Conservation (phyloP, 2,113 vertebrate genomes). For the Noctilio leporinus region DNA sequence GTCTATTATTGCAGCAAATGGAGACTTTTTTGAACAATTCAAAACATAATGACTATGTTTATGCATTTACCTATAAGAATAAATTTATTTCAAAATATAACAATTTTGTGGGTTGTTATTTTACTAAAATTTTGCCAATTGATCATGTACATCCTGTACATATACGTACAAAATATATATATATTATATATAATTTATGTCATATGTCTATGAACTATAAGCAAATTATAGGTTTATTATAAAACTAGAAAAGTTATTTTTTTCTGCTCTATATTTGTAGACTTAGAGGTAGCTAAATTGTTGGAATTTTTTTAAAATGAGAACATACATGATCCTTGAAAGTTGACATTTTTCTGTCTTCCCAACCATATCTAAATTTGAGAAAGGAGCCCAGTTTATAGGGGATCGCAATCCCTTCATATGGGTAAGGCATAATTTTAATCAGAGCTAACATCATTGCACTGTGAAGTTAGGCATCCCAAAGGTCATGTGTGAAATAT, state of each 20-base stretch:
- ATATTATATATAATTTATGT: background rate
- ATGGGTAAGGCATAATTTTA: background rate
- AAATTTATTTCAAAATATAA: too few relatives aligned
- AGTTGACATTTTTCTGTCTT: background rate
- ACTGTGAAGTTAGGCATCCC: fast-evolving
- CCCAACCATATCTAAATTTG: background rate
- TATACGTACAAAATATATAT: too few relatives aligned
- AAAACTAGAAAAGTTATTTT: background rate
- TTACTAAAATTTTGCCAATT: too few relatives aligned
- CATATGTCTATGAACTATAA: background rate
- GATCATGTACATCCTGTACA: too few relatives aligned
- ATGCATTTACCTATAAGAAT: too few relatives aligned
- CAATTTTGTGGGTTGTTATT: too few relatives aligned
- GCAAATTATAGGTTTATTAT: background rate
- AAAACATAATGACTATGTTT: too few relatives aligned
- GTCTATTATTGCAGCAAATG: too few relatives aligned
- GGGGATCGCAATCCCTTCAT: background rate
- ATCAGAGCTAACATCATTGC: background rate
- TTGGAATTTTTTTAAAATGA: too few relatives aligned
- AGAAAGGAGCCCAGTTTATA: background rate
- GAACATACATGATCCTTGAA: too few relatives aligned
- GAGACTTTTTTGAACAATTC: too few relatives aligned
- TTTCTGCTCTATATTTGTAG: background rate
- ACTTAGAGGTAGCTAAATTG: background rate
- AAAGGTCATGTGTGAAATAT: background rate